A percentile compares a stretch with the other conserved stretches of the same genome.
phyloP scores from a whole-genome alignment of 2,888 invertebrate species.

The Cetonia aurata region DNA sequence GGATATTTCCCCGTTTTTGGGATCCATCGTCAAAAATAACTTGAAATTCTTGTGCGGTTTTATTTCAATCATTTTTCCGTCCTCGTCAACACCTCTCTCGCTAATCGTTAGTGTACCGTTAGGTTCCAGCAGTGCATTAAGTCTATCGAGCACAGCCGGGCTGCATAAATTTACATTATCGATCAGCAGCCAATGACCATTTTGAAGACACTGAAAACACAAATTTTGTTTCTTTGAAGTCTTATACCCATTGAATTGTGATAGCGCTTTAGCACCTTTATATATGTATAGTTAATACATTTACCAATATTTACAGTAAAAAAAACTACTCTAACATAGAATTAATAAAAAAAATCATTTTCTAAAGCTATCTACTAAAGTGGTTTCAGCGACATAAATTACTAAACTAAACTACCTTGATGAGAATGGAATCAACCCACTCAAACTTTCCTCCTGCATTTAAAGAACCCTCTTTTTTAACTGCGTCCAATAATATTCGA shows the following conservation, averaged over 20 bases:
- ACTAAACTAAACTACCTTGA: slow-evolving; percentile 71
- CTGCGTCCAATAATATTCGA: slow-evolving; percentile 59
- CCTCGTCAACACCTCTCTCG: slow-evolving; percentile 85
- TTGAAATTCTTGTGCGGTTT: slow-evolving; percentile 92
- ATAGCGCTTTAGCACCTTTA: no score
- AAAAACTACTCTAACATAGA: neutral
- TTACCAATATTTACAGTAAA: no score
- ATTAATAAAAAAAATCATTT: neutral
- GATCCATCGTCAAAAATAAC: slow-evolving; percentile 95
- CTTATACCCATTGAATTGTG: no score
- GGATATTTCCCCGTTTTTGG: slow-evolving; percentile 95
- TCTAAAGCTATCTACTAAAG: neutral
- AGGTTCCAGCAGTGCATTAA: slow-evolving; percentile 96
- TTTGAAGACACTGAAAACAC: slow-evolving; percentile 75
- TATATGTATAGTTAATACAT: no score
- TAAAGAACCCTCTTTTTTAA: slow-evolving; percentile 72
- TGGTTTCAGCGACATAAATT: neutral
- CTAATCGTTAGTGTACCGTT: slow-evolving; percentile 90
- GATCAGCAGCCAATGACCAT: slow-evolving; percentile 86
- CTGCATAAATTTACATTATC: slow-evolving; percentile 97
- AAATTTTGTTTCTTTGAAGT: neutral
- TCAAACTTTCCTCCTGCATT: slow-evolving; percentile 92
- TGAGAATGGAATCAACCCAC: slow-evolving; percentile 91
- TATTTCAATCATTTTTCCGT: slow-evolving; percentile 80
- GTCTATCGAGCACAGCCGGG: slow-evolving; percentile 94